Evolutionary conservation across 2,797 vertebrate species (phyloP).

Genomic region (Pterois miles): DNA sequence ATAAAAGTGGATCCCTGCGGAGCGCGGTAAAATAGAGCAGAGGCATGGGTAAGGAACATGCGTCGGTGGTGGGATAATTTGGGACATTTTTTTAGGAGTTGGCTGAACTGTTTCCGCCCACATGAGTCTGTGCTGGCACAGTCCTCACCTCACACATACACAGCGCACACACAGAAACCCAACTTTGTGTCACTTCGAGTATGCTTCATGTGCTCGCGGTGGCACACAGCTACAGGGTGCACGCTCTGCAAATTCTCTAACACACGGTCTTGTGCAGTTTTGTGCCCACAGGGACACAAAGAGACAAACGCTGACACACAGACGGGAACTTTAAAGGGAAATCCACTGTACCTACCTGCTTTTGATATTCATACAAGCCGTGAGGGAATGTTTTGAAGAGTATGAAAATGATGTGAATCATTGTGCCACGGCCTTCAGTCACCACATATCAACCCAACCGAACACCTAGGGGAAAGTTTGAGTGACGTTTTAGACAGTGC

Average conservation of each 20-base stretch:
- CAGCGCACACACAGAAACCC: slow-evolving; percentile 12
- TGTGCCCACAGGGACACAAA: neutral
- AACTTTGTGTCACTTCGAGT: slow-evolving; percentile 57
- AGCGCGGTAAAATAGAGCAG: slow-evolving; percentile 76
- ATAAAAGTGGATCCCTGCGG: slow-evolving; percentile 59
- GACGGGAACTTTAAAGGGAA: neutral
- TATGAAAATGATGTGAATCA: too few relatives aligned
- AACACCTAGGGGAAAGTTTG: neutral
- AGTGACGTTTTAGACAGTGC: too few relatives aligned
- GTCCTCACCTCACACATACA: slow-evolving; percentile 32
- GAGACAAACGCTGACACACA: neutral
- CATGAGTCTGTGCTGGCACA: slow-evolving; percentile 48
- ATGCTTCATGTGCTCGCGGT: slow-evolving; percentile 8
- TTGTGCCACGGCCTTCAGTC: neutral
- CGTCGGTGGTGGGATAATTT: slow-evolving; percentile 75
- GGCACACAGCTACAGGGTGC: neutral
- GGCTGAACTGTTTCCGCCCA: slow-evolving; percentile 71
- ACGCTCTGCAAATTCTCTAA: slow-evolving; percentile 1
- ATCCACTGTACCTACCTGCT: neutral
- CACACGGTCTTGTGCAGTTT: neutral
- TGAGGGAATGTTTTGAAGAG: neutral
- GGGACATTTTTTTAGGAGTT: slow-evolving; percentile 66
- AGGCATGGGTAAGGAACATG: slow-evolving; percentile 59
- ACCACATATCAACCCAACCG: neutral
- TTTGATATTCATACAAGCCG: too few relatives aligned